phyloP scores from a whole-genome alignment of 1,140 invertebrate genomes.

The Pachypsylla venusta region DNA sequence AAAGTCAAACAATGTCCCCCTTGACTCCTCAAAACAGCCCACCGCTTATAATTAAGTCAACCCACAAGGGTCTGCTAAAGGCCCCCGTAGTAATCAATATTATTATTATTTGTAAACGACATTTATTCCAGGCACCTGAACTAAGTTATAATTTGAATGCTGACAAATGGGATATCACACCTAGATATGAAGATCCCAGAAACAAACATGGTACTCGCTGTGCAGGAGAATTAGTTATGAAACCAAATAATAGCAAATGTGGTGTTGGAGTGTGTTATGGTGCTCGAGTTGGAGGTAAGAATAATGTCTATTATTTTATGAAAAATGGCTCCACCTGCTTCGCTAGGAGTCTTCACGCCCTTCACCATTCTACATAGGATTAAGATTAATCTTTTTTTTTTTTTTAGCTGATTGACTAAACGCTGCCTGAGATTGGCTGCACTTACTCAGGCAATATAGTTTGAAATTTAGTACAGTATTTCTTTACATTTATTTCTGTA shows the following conservation, averaged over 20 bases:
- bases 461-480: no score
- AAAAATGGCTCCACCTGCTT: no score
- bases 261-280: constrained; percentile 75
- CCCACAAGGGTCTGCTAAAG: not conserved
- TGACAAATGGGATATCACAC: constrained; percentile 54
- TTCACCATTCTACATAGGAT: no score
- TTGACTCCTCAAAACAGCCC: not conserved
- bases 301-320: no score
- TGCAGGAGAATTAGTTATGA: constrained; percentile 74
- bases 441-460: no score
- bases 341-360: no score
- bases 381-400: no score
- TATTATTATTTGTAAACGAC: constrained; percentile 12
- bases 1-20: no score
- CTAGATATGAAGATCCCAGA: constrained; percentile 44
- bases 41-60: no score
- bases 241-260: constrained; percentile 68
- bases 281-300: constrained; percentile 54
- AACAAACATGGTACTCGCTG: constrained; percentile 71
- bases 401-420: no score
- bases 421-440: no score
- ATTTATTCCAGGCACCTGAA: constrained; percentile 46
- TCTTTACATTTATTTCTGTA: no score
- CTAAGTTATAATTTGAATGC: constrained; percentile 79
- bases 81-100: not conserved